Evolutionary conservation across 2,797 vertebrate genomes (phyloP).

Genomic region (Iguana delicatissima): DNA sequence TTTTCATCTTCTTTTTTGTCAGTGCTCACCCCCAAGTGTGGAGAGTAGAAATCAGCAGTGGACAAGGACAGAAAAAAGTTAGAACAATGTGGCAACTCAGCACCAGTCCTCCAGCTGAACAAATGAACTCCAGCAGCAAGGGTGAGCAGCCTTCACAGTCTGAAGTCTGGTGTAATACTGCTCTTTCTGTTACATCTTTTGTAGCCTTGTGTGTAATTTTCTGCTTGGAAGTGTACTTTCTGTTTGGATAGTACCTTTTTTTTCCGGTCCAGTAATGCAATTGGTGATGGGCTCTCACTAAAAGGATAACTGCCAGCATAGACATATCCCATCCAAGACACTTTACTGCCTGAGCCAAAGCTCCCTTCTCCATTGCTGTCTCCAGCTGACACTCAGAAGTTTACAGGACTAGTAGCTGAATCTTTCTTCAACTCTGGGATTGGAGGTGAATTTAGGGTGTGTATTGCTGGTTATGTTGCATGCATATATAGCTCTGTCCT

Average conservation of each 20-base stretch:
- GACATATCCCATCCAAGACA: neutral
- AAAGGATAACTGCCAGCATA: neutral
- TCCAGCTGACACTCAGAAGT: too few relatives aligned
- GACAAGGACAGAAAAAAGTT: conserved; percentile 86
- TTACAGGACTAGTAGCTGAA: too few relatives aligned
- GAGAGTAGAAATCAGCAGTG: conserved; percentile 89
- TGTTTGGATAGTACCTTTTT: neutral
- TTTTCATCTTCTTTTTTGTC: conserved; percentile 35
- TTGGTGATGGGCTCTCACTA: neutral
- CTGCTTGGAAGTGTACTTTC: neutral
- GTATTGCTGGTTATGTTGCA: too few relatives aligned
- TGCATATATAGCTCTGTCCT: too few relatives aligned
- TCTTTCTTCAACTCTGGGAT: too few relatives aligned
- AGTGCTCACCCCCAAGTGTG: conserved; percentile 89
- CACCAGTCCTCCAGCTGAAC: conserved; percentile 84
- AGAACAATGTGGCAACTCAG: conserved; percentile 89
- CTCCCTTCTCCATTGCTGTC: too few relatives aligned
- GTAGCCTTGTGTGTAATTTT: neutral
- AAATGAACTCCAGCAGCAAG: conserved; percentile 79
- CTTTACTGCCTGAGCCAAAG: too few relatives aligned
- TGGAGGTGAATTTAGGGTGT: too few relatives aligned
- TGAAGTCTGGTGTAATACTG: neutral
- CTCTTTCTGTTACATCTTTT: neutral
- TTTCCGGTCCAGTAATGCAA: neutral
- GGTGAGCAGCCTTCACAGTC: conserved; percentile 63